Base-by-base conservation (phyloP, 1,140 invertebrate species). In the Myzus persicae region DNA sequence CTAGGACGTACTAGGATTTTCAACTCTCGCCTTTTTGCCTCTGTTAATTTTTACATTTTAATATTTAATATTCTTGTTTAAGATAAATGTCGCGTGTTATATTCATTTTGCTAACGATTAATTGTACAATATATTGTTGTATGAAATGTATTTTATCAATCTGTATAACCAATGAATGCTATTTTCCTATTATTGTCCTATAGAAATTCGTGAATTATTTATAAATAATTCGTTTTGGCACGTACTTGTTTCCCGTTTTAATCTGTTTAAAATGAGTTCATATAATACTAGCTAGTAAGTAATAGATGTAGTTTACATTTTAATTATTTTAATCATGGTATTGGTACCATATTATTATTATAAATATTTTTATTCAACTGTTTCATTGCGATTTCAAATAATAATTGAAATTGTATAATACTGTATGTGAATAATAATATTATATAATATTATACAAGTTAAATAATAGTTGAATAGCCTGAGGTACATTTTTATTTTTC, bases 1-100 rank as follows among this genome's bases (percentile, higher is more conserved):
- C 44, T 36, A 38, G 31, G 22, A 84, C 76, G 22, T 38, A 31
- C 91, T 82, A 38, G 46, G 48, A 82, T 93, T 85, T 48, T 44
- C n/a, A 2, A 90, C 89, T 26, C 36, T 54, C 22, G 51, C 51
- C 54, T 90, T 67, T 59, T 90, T 38, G 42, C 40, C 54, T 31
- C 54, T 67, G 18, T 46, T 88, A 88, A 87, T 87, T 87, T 48
- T 48, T 59, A 59, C 11, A 59, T 59, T 59, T 59, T 59, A 59
- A 76, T 76, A 76, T 76, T 76, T n/a, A n/a, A 76, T 76, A n/a
- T 76, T 18, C 59, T 18, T n/a, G 11, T 76, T 6, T 36, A 7
- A n/a, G 18, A 24, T 76, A n/a, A 76, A 76, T 18, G 14, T 1
- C 59, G 20, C 31, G 11, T n/a, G n/a, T n/a, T 76, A n/a, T 76